These are phyloP conservation scores for Drosophila antonietae DNA, from an alignment of 2,888 invertebrate genomes.

Conservation along the genomic window DNA sequence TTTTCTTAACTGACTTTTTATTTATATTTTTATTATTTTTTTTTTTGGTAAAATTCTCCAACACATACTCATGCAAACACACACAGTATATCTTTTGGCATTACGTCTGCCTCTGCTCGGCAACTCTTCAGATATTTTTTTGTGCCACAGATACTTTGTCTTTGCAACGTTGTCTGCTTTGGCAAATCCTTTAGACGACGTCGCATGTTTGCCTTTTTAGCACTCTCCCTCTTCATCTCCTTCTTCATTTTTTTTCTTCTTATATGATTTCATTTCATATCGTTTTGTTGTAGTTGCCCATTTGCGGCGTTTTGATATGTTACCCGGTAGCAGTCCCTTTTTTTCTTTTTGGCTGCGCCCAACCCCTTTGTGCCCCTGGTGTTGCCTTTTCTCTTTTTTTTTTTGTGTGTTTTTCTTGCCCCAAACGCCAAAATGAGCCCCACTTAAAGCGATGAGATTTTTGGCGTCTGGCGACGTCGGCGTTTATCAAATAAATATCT, in stretches of 20 bases:
- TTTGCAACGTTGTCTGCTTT: constrained; percentile 66
- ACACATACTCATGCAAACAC: constrained; percentile 27
- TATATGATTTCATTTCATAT: constrained; percentile 66
- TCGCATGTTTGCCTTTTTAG: constrained; percentile 68
- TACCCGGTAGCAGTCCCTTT: constrained; percentile 71
- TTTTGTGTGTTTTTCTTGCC: constrained; percentile 12
- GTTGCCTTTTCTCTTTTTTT: constrained; percentile 44
- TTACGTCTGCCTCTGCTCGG: constrained; percentile 35
- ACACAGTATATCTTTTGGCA: constrained; percentile 45
- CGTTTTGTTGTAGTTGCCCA: constrained; percentile 63
- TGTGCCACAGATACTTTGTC: constrained; percentile 69
- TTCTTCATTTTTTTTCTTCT: constrained; percentile 46
- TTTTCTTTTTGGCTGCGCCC: constrained; percentile 26
- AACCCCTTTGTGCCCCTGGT: constrained; percentile 38
- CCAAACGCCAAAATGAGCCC: constrained; percentile 69
- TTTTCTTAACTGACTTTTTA: constrained; percentile 13
- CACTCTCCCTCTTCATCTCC: background rate
- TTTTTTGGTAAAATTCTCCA: constrained; percentile 65
- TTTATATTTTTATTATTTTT: constrained; percentile 36
- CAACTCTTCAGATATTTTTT: constrained; percentile 42
- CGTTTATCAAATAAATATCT: constrained; percentile 79
- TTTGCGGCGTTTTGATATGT: constrained; percentile 80
- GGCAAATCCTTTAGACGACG: constrained; percentile 79
- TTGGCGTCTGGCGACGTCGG: constrained; percentile 77
- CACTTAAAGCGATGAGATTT: constrained; percentile 80